A percentile compares a stretch with the other conserved stretches of the same genome.
phyloP scores from a whole-genome alignment of 2,113 vertebrate genomes.

The Brevimyrus niger region DNA sequence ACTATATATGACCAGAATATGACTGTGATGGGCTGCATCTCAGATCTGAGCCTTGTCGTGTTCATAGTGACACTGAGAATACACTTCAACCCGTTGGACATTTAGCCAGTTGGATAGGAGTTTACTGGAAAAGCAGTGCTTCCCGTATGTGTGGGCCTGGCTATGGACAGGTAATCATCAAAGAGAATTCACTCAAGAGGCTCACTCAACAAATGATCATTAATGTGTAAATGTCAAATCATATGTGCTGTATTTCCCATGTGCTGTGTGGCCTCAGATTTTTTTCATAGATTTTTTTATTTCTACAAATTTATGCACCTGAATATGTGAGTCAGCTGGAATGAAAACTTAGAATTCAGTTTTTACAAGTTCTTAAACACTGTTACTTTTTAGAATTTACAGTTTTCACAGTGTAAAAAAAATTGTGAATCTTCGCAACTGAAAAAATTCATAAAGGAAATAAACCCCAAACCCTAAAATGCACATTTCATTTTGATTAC shows the following conservation, averaged over 20 bases:
- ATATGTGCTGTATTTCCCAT: background rate
- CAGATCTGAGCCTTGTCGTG: background rate
- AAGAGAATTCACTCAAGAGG: background rate
- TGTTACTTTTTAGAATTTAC: background rate
- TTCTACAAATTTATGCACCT: background rate
- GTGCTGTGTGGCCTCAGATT: background rate
- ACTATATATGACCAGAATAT: background rate
- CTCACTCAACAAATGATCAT: background rate
- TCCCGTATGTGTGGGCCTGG: background rate
- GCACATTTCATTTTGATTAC: background rate
- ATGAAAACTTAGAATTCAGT: background rate
- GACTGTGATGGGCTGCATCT: background rate
- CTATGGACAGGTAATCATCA: background rate
- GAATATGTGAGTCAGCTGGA: background rate
- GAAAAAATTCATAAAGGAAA: background rate
- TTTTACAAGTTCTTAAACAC: background rate
- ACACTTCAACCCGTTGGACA: background rate
- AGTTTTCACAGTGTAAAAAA: background rate
- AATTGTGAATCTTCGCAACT: background rate
- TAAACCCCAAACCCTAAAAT: background rate
- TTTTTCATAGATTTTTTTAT: background rate
- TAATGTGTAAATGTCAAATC: background rate
- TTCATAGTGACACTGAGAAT: background rate
- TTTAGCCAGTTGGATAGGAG: background rate
- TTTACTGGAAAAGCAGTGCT: background rate